Percentiles rank a stretch among this genome's conserved stretches.
Evolutionary conservation across 37 sponge, comb jelly and placozoan genomes (phyloP).

Genomic region (Amphimedon queenslandica): DNA sequence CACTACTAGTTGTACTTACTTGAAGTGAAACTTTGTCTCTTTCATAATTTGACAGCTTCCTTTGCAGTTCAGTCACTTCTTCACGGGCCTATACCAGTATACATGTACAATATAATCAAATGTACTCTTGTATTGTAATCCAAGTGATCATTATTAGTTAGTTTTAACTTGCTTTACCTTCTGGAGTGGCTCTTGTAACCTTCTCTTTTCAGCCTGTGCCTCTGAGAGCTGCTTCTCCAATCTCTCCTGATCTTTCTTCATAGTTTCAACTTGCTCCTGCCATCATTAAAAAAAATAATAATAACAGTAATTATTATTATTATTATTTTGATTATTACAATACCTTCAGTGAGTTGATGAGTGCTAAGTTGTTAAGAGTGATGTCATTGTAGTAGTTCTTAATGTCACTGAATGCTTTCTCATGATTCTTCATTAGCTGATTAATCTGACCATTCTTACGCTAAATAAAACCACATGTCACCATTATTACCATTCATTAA

Average conservation of each 20-base stretch:
- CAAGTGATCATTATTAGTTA: background rate
- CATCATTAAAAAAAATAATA: too few relatives aligned
- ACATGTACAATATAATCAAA: background rate
- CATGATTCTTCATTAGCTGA: conserved; percentile 95
- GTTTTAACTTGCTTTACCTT: conserved; percentile 26
- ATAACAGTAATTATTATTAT: background rate
- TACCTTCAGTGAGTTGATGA: conserved; percentile 98
- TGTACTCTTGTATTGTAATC: background rate
- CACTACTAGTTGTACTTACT: conserved; percentile 32
- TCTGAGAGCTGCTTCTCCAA: conserved; percentile 92
- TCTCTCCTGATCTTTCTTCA: conserved; percentile 96
- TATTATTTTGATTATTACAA: background rate
- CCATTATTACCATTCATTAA: background rate
- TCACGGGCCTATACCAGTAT: conserved; percentile 57
- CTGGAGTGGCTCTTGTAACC: conserved; percentile 87
- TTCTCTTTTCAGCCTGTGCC: conserved; percentile 88
- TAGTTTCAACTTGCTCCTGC: conserved; percentile 95
- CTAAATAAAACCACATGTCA: conserved; percentile 34
- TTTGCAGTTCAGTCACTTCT: conserved; percentile 90
- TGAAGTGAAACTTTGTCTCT: conserved; percentile 87
- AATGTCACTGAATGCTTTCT: conserved; percentile 98
- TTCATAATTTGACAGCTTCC: conserved; percentile 88
- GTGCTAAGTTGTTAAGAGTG: conserved; percentile 97
- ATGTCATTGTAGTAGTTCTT: conserved; percentile 99
- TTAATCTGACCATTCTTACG: conserved; percentile 98